Conservation (phyloP, 2,797 vertebrate genomes). For the Otolemur crassicaudatus region DNA sequence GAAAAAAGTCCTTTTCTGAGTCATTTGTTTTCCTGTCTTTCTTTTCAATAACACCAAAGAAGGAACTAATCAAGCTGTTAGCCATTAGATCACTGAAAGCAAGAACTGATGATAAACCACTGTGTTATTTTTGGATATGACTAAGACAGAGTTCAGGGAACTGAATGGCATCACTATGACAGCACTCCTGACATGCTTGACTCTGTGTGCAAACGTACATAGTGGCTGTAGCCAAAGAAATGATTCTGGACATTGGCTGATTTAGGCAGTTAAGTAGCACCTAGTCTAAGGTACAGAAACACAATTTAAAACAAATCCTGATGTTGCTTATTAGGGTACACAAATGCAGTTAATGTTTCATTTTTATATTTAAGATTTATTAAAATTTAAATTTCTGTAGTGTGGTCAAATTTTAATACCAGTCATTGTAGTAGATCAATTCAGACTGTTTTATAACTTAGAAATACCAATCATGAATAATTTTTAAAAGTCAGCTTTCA, state of each 20-base stretch:
- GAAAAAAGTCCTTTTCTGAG: not conserved
- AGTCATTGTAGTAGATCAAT: not conserved
- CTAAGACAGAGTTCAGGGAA: not conserved
- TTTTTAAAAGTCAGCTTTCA: not conserved
- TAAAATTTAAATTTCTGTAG: not conserved
- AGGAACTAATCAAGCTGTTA: not conserved
- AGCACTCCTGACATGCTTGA: not conserved
- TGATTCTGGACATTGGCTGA: not conserved
- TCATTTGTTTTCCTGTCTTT: not conserved
- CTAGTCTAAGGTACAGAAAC: not conserved
- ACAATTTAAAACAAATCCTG: not conserved
- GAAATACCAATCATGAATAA: not conserved
- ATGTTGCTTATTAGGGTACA: not conserved
- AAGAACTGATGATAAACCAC: not conserved
- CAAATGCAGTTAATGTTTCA: not conserved
- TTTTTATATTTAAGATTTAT: not conserved
- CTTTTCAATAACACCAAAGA: not conserved
- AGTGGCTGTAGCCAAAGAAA: not conserved
- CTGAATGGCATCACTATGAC: not conserved
- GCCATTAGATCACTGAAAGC: not conserved
- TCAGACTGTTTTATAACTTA: not conserved
- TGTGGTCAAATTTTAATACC: not conserved
- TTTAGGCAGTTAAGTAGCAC: not conserved
- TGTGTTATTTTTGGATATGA: not conserved
- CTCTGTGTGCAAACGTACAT: not conserved